Percentiles rank a stretch among this genome's conserved stretches.
phyloP scores from a whole-genome alignment of 2,888 invertebrate genomes.

The Spilosoma lubricipeda region DNA sequence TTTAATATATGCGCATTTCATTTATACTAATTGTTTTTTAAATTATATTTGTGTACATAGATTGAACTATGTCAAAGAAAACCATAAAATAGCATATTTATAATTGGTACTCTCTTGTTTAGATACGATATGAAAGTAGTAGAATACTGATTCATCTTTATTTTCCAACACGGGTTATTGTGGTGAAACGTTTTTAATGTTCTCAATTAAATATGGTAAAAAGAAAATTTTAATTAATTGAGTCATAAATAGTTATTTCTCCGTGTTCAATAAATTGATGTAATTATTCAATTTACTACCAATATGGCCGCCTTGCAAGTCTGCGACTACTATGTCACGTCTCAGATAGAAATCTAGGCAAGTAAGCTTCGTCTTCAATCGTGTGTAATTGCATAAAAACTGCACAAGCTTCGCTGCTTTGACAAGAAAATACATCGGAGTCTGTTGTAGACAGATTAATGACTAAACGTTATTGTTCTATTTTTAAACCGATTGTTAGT shows the following conservation, averaged over 20 bases:
- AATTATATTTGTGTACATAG: not conserved
- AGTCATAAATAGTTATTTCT: not conserved
- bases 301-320: constrained; percentile 6
- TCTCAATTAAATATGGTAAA: not conserved
- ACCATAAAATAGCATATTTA: not conserved
- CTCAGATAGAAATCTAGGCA: constrained; percentile 46
- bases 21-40: constrained; percentile 23
- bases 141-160: not conserved
- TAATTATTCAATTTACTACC: not conserved
- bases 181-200: not conserved
- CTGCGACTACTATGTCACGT: constrained; percentile 26
- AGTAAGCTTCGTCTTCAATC: constrained; percentile 44
- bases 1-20: constrained; percentile 3
- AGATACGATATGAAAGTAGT: not conserved
- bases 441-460: constrained; percentile 5
- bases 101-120: not conserved
- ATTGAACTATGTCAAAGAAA: not conserved
- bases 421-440: constrained; percentile 18
- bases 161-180: not conserved
- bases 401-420: constrained; percentile 16
- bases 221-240: not conserved
- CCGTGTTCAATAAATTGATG: not conserved
- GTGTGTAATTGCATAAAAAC: constrained; percentile 43
- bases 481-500: not conserved
- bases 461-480: constrained; percentile 10